Evolutionary conservation across 2,888 invertebrate species (phyloP).

Genomic region (Erpobdella octoculata): DNA sequence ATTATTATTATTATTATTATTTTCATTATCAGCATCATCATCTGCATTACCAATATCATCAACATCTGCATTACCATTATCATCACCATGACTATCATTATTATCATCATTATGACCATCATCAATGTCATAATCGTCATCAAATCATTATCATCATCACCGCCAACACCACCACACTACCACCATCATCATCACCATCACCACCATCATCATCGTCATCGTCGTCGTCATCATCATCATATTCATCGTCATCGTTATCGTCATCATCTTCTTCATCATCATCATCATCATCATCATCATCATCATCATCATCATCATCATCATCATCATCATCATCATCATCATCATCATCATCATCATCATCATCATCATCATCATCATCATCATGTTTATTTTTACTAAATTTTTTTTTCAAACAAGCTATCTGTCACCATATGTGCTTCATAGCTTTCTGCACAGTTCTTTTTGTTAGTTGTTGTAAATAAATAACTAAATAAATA

Average conservation of each 20-base stretch:
- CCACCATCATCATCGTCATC: slow-evolving; percentile 1
- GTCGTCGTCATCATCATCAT: background rate
- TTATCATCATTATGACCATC: background rate
- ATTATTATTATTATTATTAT: background rate
- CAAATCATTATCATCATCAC: background rate
- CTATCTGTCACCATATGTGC: too few relatives aligned
- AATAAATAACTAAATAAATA: too few relatives aligned
- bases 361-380: background rate
- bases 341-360: background rate
- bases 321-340: slow-evolving; percentile 26
- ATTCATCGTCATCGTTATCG: background rate
- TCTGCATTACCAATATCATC: background rate
- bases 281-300: slow-evolving; percentile 29
- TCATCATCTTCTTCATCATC: slow-evolving; percentile 28
- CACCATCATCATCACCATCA: background rate
- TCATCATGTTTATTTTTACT: too few relatives aligned
- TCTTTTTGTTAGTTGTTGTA: too few relatives aligned
- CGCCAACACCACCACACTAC: background rate
- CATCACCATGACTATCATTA: background rate
- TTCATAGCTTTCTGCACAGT: too few relatives aligned
- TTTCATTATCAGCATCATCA: background rate
- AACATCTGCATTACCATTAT: background rate
- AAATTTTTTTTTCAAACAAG: too few relatives aligned
- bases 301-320: slow-evolving; percentile 21
- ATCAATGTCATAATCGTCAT: background rate